These are phyloP conservation scores for Cyclophora punctaria DNA, from an alignment of 2,888 invertebrate genomes.

Conservation along the genomic window DNA sequence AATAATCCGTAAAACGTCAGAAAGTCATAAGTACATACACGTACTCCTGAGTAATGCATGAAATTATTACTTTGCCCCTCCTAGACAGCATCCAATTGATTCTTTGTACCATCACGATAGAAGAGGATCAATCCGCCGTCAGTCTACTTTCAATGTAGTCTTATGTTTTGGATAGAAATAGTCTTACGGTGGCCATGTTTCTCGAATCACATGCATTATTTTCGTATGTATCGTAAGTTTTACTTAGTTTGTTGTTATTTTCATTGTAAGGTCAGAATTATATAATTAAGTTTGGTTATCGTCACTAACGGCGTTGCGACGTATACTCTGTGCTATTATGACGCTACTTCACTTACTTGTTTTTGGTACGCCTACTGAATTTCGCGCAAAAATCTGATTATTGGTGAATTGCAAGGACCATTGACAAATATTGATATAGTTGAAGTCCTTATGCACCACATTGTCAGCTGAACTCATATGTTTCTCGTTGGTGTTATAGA, in stretches of 20 bases:
- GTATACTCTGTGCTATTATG: conserved; percentile 41
- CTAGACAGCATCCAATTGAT: conserved; percentile 59
- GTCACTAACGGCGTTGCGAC: conserved; percentile 34
- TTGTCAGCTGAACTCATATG: conserved; percentile 60
- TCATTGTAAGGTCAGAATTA: conserved; percentile 51
- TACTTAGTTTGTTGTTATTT: conserved; percentile 51
- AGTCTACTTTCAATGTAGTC: conserved; percentile 59
- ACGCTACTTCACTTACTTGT: conserved; percentile 34
- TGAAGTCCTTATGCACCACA: conserved; percentile 63
- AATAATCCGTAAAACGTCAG: conserved; percentile 75
- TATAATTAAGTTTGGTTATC: conserved; percentile 48
- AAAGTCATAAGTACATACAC: conserved; percentile 71
- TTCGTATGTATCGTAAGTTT: conserved; percentile 48
- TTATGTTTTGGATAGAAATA: conserved; percentile 60
- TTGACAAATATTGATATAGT: conserved; percentile 54
- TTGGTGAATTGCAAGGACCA: conserved; percentile 73
- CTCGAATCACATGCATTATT: conserved; percentile 68
- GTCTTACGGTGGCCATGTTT: conserved; percentile 70
- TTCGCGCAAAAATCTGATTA: conserved; percentile 69
- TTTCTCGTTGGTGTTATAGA: conserved; percentile 79
- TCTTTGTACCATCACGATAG: conserved; percentile 51
- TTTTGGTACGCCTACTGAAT: conserved; percentile 46
- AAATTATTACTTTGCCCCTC: conserved; percentile 66
- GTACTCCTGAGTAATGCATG: conserved; percentile 69
- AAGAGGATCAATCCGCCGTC: conserved; percentile 39